Base-by-base conservation (phyloP, 2,113 vertebrate species). In the Arvicanthis niloticus region DNA sequence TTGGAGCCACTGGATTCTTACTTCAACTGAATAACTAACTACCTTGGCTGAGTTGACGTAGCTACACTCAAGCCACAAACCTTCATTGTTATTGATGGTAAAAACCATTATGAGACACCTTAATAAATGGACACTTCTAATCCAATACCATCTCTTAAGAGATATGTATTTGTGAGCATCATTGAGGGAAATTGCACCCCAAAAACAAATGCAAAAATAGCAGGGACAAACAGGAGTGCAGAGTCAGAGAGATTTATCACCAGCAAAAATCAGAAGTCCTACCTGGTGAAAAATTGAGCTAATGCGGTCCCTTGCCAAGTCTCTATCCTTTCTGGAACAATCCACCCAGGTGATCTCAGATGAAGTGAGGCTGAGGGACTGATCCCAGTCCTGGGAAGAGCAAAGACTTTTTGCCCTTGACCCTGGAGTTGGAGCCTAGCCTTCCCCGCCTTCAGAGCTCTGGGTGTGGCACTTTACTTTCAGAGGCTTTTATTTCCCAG, bases 111-210 rank as follows among this genome's bases (percentile, higher is more conserved):
- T 56, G 53, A 80, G 75, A 95, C 34, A 88, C 58, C 48, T 82
- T 91, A 91, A 70, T 94, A 19, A 26, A 90, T 85, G 82, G 12
- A 19, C 10, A 77, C 29, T 89, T 78, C 45, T 73, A 73, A 40
- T 94, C 87, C 89, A 93, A 84, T 81, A 88, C 34, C 45, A 76
- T 84, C 48, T 85, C 56, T 88, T 62, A 73, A 96, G 45, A 75
- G 26, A 89, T 75, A 40, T 56, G 24, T 26, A 67, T 67, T 60
- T 81, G 34, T 81, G 48, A 86, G 45, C 72, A 89, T 84, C 88
- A 60, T 26, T 26, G 37, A 88, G 45, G 45, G 16, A 45, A 37
- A 26, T 68, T 80, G 51, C 88, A 93, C 89, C 48, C 67, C 67
- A 84, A 88, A 77, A 29, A 13, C 12, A 68, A 51, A 87, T 48